Base-by-base conservation (phyloP, 2,888 invertebrate genomes). In the Clivina fossor region DNA sequence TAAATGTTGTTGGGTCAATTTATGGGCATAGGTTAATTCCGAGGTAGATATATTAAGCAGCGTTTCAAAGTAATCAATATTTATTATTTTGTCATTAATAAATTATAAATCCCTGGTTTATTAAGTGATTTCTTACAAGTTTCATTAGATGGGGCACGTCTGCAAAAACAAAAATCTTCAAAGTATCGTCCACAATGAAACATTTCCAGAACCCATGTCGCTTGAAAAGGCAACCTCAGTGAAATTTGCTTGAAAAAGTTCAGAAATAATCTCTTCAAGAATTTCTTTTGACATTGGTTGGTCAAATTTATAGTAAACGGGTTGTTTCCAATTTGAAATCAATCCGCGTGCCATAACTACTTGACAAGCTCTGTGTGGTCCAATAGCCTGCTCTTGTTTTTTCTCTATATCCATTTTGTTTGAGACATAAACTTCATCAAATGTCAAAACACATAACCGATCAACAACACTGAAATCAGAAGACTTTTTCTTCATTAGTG, bases 11-110 rank as follows among this genome's bases (percentile, higher is more conserved):
- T 16, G 13, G 8, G 50, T 49, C 9, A 63, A 26, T 56, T 61
- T 62, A 49, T 61, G 58, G n/a, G 59, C 60, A 16, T 60, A 15
- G 20, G 49, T 63, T 24, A 61, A 48, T 49, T 63, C 63, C 2
- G 48, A 26, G 2, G 9, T 55, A 7, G 59, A 59, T 2, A 24
- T 15, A 15, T 22, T 24, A 9, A 48, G 8, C 7, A 48, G 13
- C 13, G n/a, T 24, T 37, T 48, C 47, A 15, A 48, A 37, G 4
- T 9, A 37, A 48, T 1, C 7, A 16, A 7, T 35, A 24, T 37
- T 48, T 5, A 48, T 13, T 9, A 55, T 20, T 11, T 5, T 40
- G 11, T 40, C 22, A 18, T 40, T 15, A 9, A n/a, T n/a, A n/a
- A n/a, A 55, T 20, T 4, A 20, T 28, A 13, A 54, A 54, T n/a